phyloP scores from a whole-genome alignment of 2,888 invertebrate species.

The Azorinus chamasolen region DNA sequence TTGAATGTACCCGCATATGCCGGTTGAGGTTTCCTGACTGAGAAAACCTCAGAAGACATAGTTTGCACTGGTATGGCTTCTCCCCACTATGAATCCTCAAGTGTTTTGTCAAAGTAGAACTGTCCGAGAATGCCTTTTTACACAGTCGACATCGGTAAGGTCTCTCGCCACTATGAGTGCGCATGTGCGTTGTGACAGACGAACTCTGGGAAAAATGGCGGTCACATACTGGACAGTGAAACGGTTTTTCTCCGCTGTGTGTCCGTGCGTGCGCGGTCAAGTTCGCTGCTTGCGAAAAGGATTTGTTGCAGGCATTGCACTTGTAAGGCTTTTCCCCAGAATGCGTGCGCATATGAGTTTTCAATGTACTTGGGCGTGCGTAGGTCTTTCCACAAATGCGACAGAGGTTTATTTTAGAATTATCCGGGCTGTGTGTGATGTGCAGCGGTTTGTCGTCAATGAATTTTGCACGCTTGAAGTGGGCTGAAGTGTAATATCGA shows the following conservation, averaged over 20 bases:
- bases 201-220: conserved; percentile 98
- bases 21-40: conserved; percentile 99
- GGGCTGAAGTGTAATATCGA: conserved; percentile 64
- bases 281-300: conserved; percentile 99
- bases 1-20: conserved; percentile 98
- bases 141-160: conserved; percentile 98
- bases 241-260: conserved; percentile 99
- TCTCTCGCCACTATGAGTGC: conserved; percentile 99
- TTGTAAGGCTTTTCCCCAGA: conserved; percentile 96
- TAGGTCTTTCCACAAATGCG: conserved; percentile 98
- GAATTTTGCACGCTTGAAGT: conserved; percentile 73
- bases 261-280: conserved; percentile 98
- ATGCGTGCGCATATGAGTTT: conserved; percentile 98
- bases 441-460: conserved; percentile 67
- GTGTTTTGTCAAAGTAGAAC: conserved; percentile 99
- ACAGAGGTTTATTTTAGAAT: conserved; percentile 91
- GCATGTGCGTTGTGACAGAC: conserved; percentile 98
- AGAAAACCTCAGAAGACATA: conserved; percentile 97
- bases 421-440: conserved; percentile 56
- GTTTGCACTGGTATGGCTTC: conserved; percentile 99
- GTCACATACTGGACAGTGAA: conserved; percentile 98
- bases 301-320: conserved; percentile 92
- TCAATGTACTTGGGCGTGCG: conserved; percentile 97
- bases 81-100: conserved; percentile 92
- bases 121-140: conserved; percentile 99